Base-by-base conservation (phyloP, 2,797 vertebrate species). In the Muscicapa striata region DNA sequence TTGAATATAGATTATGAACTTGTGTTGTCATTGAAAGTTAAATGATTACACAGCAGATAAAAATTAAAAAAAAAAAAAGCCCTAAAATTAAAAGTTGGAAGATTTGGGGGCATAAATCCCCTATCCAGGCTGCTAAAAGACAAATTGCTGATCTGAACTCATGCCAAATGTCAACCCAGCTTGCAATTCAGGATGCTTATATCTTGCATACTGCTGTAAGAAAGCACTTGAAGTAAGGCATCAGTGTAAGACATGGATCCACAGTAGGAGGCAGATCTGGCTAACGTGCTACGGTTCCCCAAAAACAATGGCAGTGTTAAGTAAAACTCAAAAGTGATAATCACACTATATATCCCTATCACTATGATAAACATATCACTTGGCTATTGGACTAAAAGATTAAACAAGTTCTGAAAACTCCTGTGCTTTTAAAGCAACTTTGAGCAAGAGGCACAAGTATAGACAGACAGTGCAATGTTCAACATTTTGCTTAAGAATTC, bases 1-100 rank as follows among this genome's bases (percentile, higher is more conserved):
- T 18, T 86, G 64, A 96, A 94, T 89, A 67, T 20, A 70, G 23
- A 69, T 79, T 3, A 61, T 67, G 66, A 72, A 58, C 52, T 95
- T 72, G 18, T 5, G 12, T 29, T 70, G 22, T 18, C 51, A 41
- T 78, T 85, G 40, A 85, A 92, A 92, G 9, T 8, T 81, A 54
- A 30, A 66, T 62, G 38, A 66, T 48, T 70, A 57, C 10, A 61
- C 1, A 62, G 7, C 5, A 68, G 20, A 46, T 7, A 29, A 64
- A 73, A 61, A 23, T 13, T 21, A 17, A 43, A 49, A 6, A 21
- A 45, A 12, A 27, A 21, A 57, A 29, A 52, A 18, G 0, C 1
- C 32, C 17, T 27, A 74, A 66, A 85, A 69, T n/a, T 43, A 30
- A 62, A 81, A 27, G 2, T 21, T 30, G 19, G 41, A 77, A 69